Conservation (phyloP, 2,888 invertebrate species). For the Acronicta leporina region DNA sequence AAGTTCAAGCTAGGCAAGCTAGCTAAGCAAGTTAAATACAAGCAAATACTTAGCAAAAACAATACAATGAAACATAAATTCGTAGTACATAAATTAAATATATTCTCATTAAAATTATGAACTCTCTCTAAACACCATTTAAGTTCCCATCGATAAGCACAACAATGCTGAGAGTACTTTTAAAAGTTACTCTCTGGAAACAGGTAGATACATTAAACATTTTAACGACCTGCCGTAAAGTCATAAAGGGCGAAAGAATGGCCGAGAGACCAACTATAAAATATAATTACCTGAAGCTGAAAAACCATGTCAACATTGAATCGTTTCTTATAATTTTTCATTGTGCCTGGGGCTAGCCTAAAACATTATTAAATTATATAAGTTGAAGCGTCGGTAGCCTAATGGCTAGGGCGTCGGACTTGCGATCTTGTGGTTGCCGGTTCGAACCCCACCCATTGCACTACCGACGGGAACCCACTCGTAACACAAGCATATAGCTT, state of each 20-base stretch:
- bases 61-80: too few relatives aligned
- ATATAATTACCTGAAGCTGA: conserved; percentile 44
- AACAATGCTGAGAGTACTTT: conserved; percentile 25
- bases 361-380: too few relatives aligned
- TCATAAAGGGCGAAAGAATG: conserved; percentile 42
- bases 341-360: neutral
- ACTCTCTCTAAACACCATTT: conserved; percentile 5
- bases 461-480: too few relatives aligned
- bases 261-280: conserved; percentile 48
- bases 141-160: conserved; percentile 25
- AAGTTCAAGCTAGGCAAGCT: too few relatives aligned
- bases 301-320: conserved; percentile 39
- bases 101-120: neutral
- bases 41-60: too few relatives aligned
- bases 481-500: too few relatives aligned
- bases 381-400: too few relatives aligned
- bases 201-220: conserved; percentile 51
- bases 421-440: too few relatives aligned
- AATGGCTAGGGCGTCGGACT: too few relatives aligned
- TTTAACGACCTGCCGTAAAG: conserved; percentile 40
- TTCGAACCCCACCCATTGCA: too few relatives aligned
- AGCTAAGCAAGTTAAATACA: too few relatives aligned
- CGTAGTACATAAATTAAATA: neutral
- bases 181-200: conserved; percentile 40
- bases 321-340: conserved; percentile 17